Conservation (phyloP, 2,888 invertebrate species). For the Polymixis flavicincta region DNA sequence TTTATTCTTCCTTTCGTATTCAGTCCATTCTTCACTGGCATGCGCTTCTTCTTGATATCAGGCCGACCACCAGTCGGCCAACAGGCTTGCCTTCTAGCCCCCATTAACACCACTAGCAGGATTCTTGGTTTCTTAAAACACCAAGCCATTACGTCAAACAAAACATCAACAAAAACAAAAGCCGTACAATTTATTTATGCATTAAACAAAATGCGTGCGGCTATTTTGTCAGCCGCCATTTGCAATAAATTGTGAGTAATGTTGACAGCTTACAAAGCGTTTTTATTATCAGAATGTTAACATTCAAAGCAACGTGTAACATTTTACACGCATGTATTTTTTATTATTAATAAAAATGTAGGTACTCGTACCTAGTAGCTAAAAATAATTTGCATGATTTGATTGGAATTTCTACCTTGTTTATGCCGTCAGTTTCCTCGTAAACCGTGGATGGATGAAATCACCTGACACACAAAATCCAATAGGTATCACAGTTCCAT, state of each 20-base stretch:
- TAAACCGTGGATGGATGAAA: not conserved
- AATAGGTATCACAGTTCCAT: no score
- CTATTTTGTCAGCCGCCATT: slow-evolving; percentile 27
- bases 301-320: slow-evolving; percentile 3
- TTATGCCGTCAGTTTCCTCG: not conserved
- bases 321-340: not conserved
- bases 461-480: no score
- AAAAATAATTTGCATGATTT: not conserved
- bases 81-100: no score
- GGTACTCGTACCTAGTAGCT: not conserved
- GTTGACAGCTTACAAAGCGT: slow-evolving; percentile 33
- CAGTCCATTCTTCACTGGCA: no score
- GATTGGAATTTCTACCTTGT: not conserved
- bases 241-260: slow-evolving; percentile 22
- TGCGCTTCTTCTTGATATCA: no score
- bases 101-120: not conserved
- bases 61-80: no score
- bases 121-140: no score
- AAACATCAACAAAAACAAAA: slow-evolving; percentile 5
- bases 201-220: slow-evolving; percentile 8
- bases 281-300: slow-evolving; percentile 22
- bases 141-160: not conserved
- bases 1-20: no score
- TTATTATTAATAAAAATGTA: not conserved
- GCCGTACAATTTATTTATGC: not conserved